These are phyloP conservation scores for Anguilla pacifica DNA, from an alignment of 2,797 vertebrate species.

Conservation along the genomic window DNA sequence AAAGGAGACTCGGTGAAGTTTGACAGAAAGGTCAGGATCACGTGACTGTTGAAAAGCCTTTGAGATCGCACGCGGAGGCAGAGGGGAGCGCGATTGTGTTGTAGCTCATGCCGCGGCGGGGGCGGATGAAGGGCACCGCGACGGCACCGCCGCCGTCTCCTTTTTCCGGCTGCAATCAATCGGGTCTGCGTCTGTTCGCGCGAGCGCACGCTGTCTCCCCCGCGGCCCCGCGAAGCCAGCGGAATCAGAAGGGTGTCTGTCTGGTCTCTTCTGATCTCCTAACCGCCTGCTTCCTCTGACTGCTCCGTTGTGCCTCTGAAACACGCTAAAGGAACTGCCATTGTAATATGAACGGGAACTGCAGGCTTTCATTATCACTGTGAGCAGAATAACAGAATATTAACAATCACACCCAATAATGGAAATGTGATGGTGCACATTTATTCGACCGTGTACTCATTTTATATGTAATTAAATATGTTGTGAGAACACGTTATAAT, in stretches of 20 bases:
- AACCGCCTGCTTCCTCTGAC: not conserved
- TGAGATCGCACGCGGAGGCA: not conserved
- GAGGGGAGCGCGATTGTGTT: constrained; percentile 9
- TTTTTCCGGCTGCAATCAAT: constrained; percentile 22
- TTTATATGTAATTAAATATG: not conserved
- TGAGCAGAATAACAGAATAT: not conserved
- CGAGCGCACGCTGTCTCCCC: not conserved
- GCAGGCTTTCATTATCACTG: not conserved
- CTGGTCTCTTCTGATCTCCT: not conserved
- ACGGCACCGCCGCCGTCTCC: not conserved
- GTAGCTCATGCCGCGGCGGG: not conserved
- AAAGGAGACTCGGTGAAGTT: constrained; percentile 10
- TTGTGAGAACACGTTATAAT: not conserved
- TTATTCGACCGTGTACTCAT: not conserved
- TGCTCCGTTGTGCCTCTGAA: not conserved
- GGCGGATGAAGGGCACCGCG: not conserved
- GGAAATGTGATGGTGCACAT: not conserved
- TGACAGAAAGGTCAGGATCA: constrained; percentile 25
- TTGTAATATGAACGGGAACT: not conserved
- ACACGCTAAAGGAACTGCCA: not conserved
- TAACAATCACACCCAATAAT: not conserved
- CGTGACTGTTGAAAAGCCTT: not conserved
- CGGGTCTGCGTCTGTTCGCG: not conserved
- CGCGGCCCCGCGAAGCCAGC: not conserved
- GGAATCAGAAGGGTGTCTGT: not conserved